These are phyloP conservation scores for Xenentodon cancila DNA, from an alignment of 2,797 vertebrate genomes.

Conservation along the genomic window DNA sequence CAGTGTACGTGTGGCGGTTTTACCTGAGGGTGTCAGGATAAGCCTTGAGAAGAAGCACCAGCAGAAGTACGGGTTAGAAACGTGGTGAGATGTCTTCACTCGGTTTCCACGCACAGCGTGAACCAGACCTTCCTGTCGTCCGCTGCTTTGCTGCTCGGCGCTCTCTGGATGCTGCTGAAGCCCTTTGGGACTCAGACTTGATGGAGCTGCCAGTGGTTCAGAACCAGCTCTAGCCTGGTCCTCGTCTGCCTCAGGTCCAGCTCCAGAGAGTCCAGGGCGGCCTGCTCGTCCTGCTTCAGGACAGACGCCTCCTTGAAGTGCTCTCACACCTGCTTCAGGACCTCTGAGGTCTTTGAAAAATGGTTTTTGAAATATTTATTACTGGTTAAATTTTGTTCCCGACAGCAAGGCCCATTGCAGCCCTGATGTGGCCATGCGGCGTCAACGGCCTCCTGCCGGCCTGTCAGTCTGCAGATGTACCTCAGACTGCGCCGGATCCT, in stretches of 20 bases:
- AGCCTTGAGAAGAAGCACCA: conserved; percentile 42
- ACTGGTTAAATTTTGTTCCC: no score
- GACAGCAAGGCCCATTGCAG: no score
- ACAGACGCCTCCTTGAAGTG: conserved; percentile 59
- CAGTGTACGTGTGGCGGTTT: neutral
- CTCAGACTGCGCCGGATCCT: conserved; percentile 43
- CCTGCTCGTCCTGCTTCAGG: conserved; percentile 72
- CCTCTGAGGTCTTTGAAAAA: conserved; percentile 68
- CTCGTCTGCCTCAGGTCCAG: conserved; percentile 71
- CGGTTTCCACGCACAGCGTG: neutral
- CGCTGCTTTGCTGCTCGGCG: conserved; percentile 8
- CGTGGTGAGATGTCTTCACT: neutral
- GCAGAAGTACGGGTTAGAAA: conserved; percentile 9
- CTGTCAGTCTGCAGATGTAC: conserved; percentile 44
- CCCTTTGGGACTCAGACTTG: conserved; percentile 65
- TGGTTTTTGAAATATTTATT: no score
- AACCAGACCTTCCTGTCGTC: conserved; percentile 33
- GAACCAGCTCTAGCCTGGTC: conserved; percentile 70
- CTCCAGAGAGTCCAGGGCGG: conserved; percentile 69
- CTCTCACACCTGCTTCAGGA: conserved; percentile 75
- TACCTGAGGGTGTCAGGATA: conserved; percentile 57
- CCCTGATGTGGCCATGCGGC: no score
- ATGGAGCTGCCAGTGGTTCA: conserved; percentile 74
- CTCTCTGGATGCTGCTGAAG: conserved; percentile 47
- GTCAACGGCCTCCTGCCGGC: no score